Evolutionary conservation across 2,797 vertebrate genomes (phyloP).

Genomic region (Limosa lapponica): DNA sequence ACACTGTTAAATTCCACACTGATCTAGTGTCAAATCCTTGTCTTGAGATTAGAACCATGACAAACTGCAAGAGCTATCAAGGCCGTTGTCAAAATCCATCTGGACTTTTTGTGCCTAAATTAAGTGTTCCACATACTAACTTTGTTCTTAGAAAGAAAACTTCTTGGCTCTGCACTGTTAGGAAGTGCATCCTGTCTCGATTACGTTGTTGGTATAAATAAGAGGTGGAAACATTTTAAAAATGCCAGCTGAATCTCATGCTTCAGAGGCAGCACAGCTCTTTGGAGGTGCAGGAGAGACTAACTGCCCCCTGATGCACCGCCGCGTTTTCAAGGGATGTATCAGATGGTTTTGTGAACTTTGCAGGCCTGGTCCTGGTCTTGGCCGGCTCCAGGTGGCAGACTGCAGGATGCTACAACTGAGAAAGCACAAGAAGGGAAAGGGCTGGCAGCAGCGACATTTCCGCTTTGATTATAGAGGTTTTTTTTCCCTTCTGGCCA

Average conservation of each 20-base stretch:
- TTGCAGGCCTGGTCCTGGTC: background rate
- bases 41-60: background rate
- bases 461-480: background rate
- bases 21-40: background rate
- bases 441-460: background rate
- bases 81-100: background rate
- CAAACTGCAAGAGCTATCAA: background rate
- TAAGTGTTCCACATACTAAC: background rate
- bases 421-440: background rate
- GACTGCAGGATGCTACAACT: background rate
- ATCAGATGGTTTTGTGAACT: background rate
- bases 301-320: fast-evolving
- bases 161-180: background rate
- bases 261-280: background rate
- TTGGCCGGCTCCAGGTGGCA: background rate
- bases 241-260: background rate
- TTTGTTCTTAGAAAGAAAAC: constrained; percentile 15
- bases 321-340: fast-evolving
- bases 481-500: background rate
- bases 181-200: background rate
- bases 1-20: background rate
- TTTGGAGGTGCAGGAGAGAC: background rate
- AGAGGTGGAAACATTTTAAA: background rate
- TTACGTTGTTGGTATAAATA: background rate
- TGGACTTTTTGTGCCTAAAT: background rate